phyloP scores from a whole-genome alignment of 2,888 invertebrate genomes.

The Dorcus parallelipipedus region DNA sequence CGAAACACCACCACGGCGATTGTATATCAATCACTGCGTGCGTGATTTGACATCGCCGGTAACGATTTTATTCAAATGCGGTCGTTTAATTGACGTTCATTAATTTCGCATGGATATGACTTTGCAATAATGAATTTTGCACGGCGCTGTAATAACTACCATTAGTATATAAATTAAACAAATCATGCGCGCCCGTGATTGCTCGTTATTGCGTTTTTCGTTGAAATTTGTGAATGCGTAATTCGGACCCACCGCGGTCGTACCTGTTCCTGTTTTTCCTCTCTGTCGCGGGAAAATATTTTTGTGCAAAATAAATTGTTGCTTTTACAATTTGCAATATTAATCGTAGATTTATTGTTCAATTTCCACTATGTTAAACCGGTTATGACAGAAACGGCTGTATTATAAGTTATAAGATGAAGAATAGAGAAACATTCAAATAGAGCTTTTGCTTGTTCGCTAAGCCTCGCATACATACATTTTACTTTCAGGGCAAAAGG shows the following conservation, averaged over 20 bases:
- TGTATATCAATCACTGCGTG: background rate
- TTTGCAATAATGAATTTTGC: slow-evolving; percentile 3
- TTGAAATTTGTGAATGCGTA: slow-evolving; percentile 1
- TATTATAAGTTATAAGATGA: no score
- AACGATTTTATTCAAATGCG: slow-evolving; percentile 18
- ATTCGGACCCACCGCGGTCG: background rate
- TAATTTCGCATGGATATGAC: slow-evolving; percentile 17
- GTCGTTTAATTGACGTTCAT: slow-evolving; percentile 23
- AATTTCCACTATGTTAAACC: no score
- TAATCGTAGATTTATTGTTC: no score
- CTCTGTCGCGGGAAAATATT: no score
- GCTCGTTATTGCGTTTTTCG: slow-evolving; percentile 18
- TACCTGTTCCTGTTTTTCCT: background rate
- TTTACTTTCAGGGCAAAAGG: no score
- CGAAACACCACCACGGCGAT: background rate
- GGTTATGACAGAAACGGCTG: no score
- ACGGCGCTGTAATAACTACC: slow-evolving; percentile 1
- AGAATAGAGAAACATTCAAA: no score
- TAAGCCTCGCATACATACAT: no score
- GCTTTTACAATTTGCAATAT: no score
- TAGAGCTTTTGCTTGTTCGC: no score
- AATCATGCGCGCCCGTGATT: slow-evolving; percentile 3
- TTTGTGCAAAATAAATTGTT: no score
- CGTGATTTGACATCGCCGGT: slow-evolving; percentile 2
- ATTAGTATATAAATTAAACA: slow-evolving; percentile 8